Percentiles rank a stretch among this genome's conserved stretches.
Evolutionary conservation across 1,140 invertebrate genomes (phyloP).

Genomic region (Medauroidea extradentata): DNA sequence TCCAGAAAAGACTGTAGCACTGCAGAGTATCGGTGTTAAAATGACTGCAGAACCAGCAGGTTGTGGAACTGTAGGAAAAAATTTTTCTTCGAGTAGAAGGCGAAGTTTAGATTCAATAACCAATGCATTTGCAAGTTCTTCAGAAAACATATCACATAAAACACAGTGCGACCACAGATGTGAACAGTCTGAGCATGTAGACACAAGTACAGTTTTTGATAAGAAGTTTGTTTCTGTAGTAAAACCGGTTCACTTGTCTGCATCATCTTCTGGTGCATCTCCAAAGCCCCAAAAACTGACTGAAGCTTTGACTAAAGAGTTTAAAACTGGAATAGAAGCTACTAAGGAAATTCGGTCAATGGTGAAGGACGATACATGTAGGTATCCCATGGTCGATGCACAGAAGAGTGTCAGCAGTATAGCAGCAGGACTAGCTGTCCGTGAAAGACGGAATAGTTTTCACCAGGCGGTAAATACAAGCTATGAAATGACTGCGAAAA

Average conservation of each 20-base stretch:
- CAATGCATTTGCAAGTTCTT: constrained; percentile 6
- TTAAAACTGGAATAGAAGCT: background rate
- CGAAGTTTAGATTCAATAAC: constrained; percentile 9
- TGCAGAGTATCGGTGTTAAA: background rate
- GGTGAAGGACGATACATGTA: constrained; percentile 18
- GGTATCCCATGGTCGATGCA: constrained; percentile 24
- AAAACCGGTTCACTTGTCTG: background rate
- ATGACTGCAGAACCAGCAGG: background rate
- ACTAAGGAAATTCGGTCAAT: constrained; percentile 6
- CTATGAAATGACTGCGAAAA: background rate
- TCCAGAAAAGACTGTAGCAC: background rate
- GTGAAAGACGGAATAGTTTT: constrained; percentile 44
- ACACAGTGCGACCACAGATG: background rate
- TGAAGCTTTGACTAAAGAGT: background rate
- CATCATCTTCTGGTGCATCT: background rate
- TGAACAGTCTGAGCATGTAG: background rate
- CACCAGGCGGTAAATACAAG: constrained; percentile 40
- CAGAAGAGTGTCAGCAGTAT: constrained; percentile 28
- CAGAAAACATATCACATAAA: background rate
- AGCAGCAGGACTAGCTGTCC: constrained; percentile 32
- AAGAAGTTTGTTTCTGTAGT: background rate
- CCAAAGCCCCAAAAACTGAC: background rate
- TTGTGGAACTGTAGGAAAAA: background rate
- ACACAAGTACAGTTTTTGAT: background rate
- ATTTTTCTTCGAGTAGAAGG: background rate